Evolutionary conservation across 1,140 invertebrate species (phyloP), one percentile per base, ranked within the genome.

Genomic region (Ceratoteleas bidentatus): DNA sequence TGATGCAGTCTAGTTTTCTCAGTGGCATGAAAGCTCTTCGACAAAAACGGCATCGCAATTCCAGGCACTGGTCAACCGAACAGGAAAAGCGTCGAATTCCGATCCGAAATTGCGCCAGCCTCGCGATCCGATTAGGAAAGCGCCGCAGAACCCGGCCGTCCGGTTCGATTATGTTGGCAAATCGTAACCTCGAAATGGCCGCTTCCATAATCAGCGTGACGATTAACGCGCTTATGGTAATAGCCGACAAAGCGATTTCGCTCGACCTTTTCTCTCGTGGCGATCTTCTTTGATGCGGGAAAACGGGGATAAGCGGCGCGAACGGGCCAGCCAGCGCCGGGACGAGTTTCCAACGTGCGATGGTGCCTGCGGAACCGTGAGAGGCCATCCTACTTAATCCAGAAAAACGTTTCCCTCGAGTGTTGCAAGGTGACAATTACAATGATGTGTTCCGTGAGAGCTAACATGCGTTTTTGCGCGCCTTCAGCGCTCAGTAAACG

Each of bases 301-400:
- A 85, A 84, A 85, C 62, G 62, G 77, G 77, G 77, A 84, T 84
- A 82, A 72, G 72, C 70, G 79, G 74, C 66, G 56, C 61, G 81
- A 84, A 75, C 57, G 64, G 81, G 75, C 73, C 82, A 83, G 66
- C 78, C 75, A 81, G n/a, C n/a, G n/a, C n/a, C n/a, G n/a, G n/a
- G 73, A 79, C 69, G 53, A 75, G 81, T 79, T 79, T 70, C 58
- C 70, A 66, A 58, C 69, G 62, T 83, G 81, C 84, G 83, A 81
- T 79, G 78, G 76, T 84, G 66, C 60, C 83, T 49, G 77, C 65
- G 75, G 78, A 81, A 83, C 62, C 74, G 79, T 81, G 77, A 85
- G 83, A 84, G 80, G 76, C 66, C 82, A 78, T 83, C 82, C 75
- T 81, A 84, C 80, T 84, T 84, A 73, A 79, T 74, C 80, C 57